Base-by-base conservation (phyloP, 2,888 invertebrate species). In the Eustalomyia histrio region DNA sequence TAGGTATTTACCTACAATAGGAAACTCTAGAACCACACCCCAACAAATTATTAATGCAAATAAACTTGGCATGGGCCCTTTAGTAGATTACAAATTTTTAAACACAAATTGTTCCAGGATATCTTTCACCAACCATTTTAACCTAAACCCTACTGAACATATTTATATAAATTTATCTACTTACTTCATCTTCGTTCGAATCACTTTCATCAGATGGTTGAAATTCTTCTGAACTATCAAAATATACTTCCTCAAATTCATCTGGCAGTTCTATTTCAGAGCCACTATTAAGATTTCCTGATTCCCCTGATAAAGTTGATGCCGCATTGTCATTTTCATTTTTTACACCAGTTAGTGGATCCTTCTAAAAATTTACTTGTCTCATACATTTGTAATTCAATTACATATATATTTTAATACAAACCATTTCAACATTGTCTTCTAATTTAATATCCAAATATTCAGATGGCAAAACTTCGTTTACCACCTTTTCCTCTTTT, bases 151-250 rank as follows among this genome's bases (percentile, higher is more conserved):
- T n/a, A n/a, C n/a, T n/a, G n/a, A n/a, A n/a, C n/a, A n/a, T n/a
- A n/a, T n/a, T n/a, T n/a, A n/a, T 29, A 6, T 6, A 29, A 29
- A 6, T 29, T 29, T 7, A 24, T 47, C 0, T 21, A 73, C 72
- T 79, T 73, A 79, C 78, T 65, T 79, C 72, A 5, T 73, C 65
- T 39, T 73, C 72, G 60, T 47, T n/a, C 61, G 65, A 10, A 16
- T n/a, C 43, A n/a, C n/a, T 47, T 7, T 47, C 65, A 33, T 71
- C 71, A 12, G 64, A 71, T 10, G 72, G 50, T 39, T 35, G 72
- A 43, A 39, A 67, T 9, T 79, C 72, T 5, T 72, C 78, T 24
- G 78, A 61, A 35, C 61, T 61, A 24, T 35, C 55, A 9, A 57
- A 63, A 29, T 63, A 63, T 17, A 60, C 43, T 35, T 39, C 39